Evolutionary conservation across 2,113 vertebrate genomes (phyloP).

Genomic region (Larimichthys polyactis): DNA sequence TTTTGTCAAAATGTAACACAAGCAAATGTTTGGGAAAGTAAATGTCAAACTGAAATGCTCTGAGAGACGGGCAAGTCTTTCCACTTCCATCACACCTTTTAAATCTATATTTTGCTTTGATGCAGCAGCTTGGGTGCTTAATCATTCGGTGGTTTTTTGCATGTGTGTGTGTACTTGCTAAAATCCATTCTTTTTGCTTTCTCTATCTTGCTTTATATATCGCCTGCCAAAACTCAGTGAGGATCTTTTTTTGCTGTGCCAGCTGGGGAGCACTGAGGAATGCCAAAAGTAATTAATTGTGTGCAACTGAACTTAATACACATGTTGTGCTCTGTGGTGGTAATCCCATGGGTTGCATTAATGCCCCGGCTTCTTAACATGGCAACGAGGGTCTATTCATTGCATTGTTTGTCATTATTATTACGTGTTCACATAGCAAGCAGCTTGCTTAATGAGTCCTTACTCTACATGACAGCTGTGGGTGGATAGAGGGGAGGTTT

Average conservation of each 20-base stretch:
- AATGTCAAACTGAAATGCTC: slow-evolving; percentile 33
- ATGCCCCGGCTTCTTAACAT: slow-evolving; percentile 49
- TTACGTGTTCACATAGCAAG: slow-evolving; percentile 65
- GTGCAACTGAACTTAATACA: slow-evolving; percentile 40
- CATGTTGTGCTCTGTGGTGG: slow-evolving; percentile 43
- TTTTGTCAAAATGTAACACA: slow-evolving; percentile 63
- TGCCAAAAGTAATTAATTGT: slow-evolving; percentile 63
- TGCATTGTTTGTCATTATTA: slow-evolving; percentile 48
- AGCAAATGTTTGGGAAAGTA: slow-evolving; percentile 37
- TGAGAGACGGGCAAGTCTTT: slow-evolving; percentile 46
- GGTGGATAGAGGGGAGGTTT: slow-evolving; percentile 28
- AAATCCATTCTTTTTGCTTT: slow-evolving; percentile 20
- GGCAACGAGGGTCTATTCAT: slow-evolving; percentile 32
- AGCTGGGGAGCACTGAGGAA: slow-evolving; percentile 53
- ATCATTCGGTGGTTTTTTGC: slow-evolving; percentile 51
- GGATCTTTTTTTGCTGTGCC: slow-evolving; percentile 44
- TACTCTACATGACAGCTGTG: slow-evolving; percentile 26
- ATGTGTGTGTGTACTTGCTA: slow-evolving; percentile 52
- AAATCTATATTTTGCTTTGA: slow-evolving; percentile 31
- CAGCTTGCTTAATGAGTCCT: slow-evolving; percentile 45
- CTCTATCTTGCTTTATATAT: slow-evolving; percentile 46
- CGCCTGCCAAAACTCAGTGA: slow-evolving; percentile 59
- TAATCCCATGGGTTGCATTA: slow-evolving; percentile 43
- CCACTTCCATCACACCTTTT: slow-evolving; percentile 28
- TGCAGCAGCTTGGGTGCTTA: slow-evolving; percentile 48